phyloP scores from a whole-genome alignment of 2,113 vertebrate species.

The Prionailurus bengalensis region DNA sequence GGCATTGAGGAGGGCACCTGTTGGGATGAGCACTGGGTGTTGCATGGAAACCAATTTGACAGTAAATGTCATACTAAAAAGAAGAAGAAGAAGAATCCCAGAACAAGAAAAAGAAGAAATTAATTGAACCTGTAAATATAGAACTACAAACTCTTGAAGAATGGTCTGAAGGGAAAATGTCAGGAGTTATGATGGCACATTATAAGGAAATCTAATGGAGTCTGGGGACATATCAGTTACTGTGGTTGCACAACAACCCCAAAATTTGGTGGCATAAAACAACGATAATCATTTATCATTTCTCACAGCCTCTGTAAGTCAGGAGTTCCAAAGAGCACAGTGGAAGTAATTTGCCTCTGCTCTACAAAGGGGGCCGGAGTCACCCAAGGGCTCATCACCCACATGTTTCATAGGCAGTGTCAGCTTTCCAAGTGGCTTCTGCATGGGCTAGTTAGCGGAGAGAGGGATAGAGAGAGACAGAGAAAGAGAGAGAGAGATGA shows the following conservation, averaged over 20 bases:
- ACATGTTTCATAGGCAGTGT: background rate
- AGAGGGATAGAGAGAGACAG: background rate
- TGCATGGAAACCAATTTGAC: too few species aligned
- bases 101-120: background rate
- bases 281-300: background rate
- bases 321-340: background rate
- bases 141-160: constrained; percentile 22
- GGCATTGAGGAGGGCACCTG: too few species aligned
- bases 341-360: background rate
- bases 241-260: background rate
- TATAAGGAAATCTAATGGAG: background rate
- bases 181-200: background rate
- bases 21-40: too few species aligned
- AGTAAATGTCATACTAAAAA: too few species aligned
- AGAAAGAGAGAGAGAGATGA: background rate
- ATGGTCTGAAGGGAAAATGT: background rate
- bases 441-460: background rate
- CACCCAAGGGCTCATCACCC: background rate
- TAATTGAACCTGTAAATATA: background rate
- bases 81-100: too few species aligned
- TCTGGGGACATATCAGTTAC: background rate
- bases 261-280: background rate
- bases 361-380: background rate
- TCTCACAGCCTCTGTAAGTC: background rate
- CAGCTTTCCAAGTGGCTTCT: background rate